Conservation (phyloP, 2,888 invertebrate species). For the Scelioninae gen. 2 region DNA sequence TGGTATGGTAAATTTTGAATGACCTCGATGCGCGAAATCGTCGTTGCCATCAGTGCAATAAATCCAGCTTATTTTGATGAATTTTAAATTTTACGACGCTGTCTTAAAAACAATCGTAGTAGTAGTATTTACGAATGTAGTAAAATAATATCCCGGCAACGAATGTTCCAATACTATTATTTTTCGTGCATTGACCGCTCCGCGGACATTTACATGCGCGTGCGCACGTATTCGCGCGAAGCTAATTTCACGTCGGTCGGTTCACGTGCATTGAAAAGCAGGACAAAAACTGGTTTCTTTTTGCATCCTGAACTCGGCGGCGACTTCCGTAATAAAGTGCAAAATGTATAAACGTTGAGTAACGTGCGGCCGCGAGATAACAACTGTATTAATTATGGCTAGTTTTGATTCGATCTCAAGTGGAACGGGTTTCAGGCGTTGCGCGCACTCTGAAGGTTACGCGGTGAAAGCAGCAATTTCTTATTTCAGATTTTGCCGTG, state of each 20-base stretch:
- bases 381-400: constrained; percentile 43
- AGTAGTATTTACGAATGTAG: no score
- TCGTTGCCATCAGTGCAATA: no score
- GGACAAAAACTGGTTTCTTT: constrained; percentile 37
- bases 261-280: constrained; percentile 14
- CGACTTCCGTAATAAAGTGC: constrained; percentile 40
- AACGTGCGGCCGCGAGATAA: constrained; percentile 35
- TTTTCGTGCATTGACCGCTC: no score
- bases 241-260: constrained; percentile 5
- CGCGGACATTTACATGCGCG: not conserved
- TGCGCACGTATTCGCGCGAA: not conserved
- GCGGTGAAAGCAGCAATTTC: constrained; percentile 49
- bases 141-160: no score
- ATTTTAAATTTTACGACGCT: no score
- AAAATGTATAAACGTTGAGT: constrained; percentile 42
- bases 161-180: no score
- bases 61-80: no score
- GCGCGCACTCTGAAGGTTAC: constrained; percentile 44
- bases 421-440: constrained; percentile 45
- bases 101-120: no score
- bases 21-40: no score
- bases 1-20: no score
- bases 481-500: constrained; percentile 38
- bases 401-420: constrained; percentile 49
- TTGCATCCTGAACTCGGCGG: constrained; percentile 29